Evolutionary conservation across 23 tunicate genomes (phyloP), one percentile per base, ranked within the genome.

Genomic region (Trididemnum miniatum): DNA sequence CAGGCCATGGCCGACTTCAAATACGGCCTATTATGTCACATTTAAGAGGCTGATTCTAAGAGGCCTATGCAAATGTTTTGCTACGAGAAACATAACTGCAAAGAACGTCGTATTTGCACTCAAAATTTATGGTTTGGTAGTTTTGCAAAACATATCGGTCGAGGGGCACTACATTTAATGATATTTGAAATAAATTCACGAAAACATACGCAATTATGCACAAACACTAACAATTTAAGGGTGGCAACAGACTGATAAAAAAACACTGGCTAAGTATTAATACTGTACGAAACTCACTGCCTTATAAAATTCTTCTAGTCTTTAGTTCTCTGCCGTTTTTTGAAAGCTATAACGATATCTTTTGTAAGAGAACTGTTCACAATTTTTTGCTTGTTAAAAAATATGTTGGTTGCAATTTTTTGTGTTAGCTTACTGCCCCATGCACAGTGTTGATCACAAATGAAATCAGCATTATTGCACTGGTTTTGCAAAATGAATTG

Each of bases 311-410:
- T 62, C 30, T 62, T 22, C 30, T 22, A 62, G 69, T 62, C 69
- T 62, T 62, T 62, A n/a, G 69, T 62, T 62, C 69, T 62, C 30
- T 69, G 75, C 38, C 38, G 37, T 34, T 69, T 69, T 69, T 30
- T 69, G 39, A 69, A 69, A 31, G 38, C 36, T 29, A 29, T 5
- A 12, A 69, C 36, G 20, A 37, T 22, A 31, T 69, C 75, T n/a
- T n/a, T n/a, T n/a, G 3, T 69, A 34, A 69, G 20, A 32, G 36
- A 29, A 32, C 38, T 32, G 25, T 69, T 69, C 20, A 29, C 75
- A 69, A 69, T 30, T 69, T 69, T 69, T 69, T 69, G 75, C 25
- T 69, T 69, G 22, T 69, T 69, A 28, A 69, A 29, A 69, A 69
- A 69, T 62, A 69, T 32, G 38, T 69, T 69, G 12, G 39, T 29